Evolutionary conservation across 2,113 vertebrate species (phyloP).

Genomic region (Lagopus leucura): DNA sequence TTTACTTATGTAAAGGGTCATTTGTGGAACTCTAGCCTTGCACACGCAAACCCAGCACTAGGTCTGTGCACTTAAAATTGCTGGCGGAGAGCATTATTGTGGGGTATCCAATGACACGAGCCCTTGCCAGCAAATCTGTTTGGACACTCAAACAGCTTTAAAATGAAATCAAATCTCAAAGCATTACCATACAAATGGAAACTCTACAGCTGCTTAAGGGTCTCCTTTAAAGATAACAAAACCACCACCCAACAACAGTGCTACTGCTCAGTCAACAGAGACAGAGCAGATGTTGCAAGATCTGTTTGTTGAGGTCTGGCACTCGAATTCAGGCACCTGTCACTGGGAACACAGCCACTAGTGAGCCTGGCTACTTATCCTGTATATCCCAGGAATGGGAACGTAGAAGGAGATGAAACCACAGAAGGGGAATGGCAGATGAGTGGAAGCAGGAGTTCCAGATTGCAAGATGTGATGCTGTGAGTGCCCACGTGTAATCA

Average conservation of each 20-base stretch:
- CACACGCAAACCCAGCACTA: accelerated
- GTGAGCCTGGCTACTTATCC: background rate
- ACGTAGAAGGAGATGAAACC: background rate
- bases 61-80: accelerated
- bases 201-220: background rate
- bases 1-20: background rate
- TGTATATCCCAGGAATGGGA: accelerated
- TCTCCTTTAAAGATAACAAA: background rate
- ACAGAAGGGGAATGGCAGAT: background rate
- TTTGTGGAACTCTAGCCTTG: background rate
- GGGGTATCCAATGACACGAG: background rate
- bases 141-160: background rate
- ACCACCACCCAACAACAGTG: accelerated
- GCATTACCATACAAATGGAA: background rate
- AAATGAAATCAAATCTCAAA: background rate
- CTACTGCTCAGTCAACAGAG: background rate
- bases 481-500: accelerated
- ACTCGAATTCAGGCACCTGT: background rate
- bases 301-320: background rate
- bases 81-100: background rate
- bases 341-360: background rate
- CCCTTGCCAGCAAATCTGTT: background rate
- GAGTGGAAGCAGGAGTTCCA: background rate
- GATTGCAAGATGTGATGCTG: accelerated
- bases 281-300: background rate